These are phyloP conservation scores for Margarornis squamiger DNA, from an alignment of 2,797 vertebrate genomes.

Conservation along the genomic window DNA sequence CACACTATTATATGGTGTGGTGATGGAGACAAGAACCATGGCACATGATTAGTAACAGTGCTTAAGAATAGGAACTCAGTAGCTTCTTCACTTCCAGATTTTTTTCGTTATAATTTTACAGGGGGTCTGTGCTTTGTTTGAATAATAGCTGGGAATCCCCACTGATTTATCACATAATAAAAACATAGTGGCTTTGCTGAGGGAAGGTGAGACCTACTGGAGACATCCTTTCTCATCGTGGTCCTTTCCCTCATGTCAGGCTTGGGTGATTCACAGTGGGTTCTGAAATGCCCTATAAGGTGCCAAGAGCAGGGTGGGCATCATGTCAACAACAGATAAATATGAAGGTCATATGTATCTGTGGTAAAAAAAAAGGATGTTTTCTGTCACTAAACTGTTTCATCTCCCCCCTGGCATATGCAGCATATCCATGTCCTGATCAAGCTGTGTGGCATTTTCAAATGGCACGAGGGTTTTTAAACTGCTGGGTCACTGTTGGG, in stretches of 20 bases:
- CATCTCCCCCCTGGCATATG: not conserved
- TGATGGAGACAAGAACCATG: not conserved
- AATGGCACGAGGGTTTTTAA: not conserved
- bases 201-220: not conserved
- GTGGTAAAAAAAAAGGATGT: not conserved
- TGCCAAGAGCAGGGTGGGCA: rapidly evolving
- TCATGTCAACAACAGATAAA: not conserved
- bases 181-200: not conserved
- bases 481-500: rapidly evolving
- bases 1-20: not conserved
- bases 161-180: not conserved
- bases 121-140: not conserved
- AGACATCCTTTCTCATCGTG: not conserved
- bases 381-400: not conserved
- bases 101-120: not conserved
- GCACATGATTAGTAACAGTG: not conserved
- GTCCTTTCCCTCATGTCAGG: rapidly evolving
- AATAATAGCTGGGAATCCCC: not conserved
- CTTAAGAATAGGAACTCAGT: not conserved
- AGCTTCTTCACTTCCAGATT: not conserved
- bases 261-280: not conserved
- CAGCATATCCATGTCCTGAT: not conserved
- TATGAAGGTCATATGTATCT: not conserved
- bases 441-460: not conserved
- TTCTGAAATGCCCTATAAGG: not conserved